phyloP scores from a whole-genome alignment of 2,888 invertebrate species.

The Rotaria socialis region DNA sequence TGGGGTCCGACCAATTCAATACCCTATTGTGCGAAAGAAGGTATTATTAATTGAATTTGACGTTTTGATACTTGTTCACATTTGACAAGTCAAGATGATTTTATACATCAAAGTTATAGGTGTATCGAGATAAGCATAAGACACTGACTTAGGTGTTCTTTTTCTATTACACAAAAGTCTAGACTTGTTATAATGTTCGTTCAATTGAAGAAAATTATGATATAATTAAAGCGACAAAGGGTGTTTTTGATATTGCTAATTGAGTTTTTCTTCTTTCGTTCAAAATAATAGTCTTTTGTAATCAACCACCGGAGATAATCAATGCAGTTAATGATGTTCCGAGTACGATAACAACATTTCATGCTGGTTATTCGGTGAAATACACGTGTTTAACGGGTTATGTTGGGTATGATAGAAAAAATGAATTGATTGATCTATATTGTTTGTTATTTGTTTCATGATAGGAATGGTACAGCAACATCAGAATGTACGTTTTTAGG shows the following conservation, averaged over 20 bases:
- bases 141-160: not conserved
- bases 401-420: not conserved
- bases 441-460: not conserved
- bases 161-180: conserved; percentile 1
- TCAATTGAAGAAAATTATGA: conserved; percentile 7
- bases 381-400: conserved; percentile 16
- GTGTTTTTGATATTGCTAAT: not conserved
- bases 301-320: not conserved
- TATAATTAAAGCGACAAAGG: not conserved
- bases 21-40: conserved; percentile 18
- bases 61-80: too few species aligned
- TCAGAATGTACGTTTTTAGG: not conserved
- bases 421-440: not conserved
- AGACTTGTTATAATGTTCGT: not conserved
- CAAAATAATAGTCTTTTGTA: not conserved
- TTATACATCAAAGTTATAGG: not conserved
- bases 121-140: not conserved
- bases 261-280: not conserved
- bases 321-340: conserved; percentile 34
- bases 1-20: not conserved
- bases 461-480: conserved; percentile 18
- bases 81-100: not conserved
- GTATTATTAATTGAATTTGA: not conserved
- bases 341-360: conserved; percentile 16
- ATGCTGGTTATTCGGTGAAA: conserved; percentile 31